Conservation (phyloP, 2,797 vertebrate species). For the Nasua narica region DNA sequence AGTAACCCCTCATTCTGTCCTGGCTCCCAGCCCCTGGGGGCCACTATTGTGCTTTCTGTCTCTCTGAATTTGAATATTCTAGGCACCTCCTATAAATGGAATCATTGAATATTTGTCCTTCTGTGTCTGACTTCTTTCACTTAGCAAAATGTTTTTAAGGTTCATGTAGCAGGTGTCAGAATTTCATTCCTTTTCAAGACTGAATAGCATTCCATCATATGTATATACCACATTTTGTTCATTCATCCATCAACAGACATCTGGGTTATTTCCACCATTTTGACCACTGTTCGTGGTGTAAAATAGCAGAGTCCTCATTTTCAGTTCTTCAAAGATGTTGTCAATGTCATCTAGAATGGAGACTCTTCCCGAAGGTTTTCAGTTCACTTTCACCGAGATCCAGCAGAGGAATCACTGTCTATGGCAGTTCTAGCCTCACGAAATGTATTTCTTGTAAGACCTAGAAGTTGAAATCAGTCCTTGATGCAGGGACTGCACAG, state of each 20-base stretch:
- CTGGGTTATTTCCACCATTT: not conserved
- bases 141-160: not conserved
- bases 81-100: not conserved
- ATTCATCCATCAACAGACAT: not conserved
- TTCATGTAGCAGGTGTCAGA: not conserved
- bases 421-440: not conserved
- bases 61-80: not conserved
- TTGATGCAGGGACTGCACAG: not conserved
- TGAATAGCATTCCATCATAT: not conserved
- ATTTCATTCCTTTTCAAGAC: not conserved
- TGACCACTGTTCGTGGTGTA: not conserved
- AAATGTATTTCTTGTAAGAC: not conserved
- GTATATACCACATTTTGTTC: not conserved
- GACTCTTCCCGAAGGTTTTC: not conserved
- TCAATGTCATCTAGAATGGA: not conserved
- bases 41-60: not conserved
- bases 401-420: not conserved
- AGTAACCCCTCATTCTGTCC: not conserved
- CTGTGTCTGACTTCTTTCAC: not conserved
- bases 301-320: not conserved
- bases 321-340: not conserved
- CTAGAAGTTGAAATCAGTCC: not conserved
- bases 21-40: not conserved
- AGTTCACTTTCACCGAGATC: not conserved
- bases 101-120: not conserved